Conservation (phyloP, 2,797 vertebrate genomes). For the Eidolon dupreanum region DNA sequence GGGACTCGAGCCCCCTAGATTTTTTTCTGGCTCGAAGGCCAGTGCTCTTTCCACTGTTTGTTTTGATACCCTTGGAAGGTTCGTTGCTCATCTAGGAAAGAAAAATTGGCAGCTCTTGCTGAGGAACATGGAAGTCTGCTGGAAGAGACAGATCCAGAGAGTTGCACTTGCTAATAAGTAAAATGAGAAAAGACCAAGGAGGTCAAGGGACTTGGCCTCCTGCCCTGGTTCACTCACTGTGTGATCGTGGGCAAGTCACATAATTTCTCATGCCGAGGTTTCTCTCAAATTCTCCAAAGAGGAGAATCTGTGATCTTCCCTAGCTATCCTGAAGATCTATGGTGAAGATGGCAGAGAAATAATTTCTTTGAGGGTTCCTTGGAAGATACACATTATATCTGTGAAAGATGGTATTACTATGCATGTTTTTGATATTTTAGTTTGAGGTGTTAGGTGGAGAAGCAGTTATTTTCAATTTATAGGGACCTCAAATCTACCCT, state of each 20-base stretch:
- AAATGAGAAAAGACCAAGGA: neutral
- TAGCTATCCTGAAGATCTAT: neutral
- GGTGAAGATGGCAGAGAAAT: neutral
- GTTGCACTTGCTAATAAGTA: neutral
- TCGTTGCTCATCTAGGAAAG: constrained; percentile 60
- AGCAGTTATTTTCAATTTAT: neutral
- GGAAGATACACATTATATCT: neutral
- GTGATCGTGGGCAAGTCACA: neutral
- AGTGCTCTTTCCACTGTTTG: constrained; percentile 10
- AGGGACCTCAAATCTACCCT: neutral
- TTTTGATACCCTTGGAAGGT: constrained; percentile 51
- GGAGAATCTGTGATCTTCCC: neutral
- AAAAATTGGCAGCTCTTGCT: constrained; percentile 40
- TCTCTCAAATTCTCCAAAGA: neutral
- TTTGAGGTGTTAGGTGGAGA: neutral
- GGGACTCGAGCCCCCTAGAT: neutral
- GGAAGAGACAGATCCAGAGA: neutral
- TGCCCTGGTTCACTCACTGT: neutral
- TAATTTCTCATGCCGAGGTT: neutral
- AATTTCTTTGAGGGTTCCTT: neutral
- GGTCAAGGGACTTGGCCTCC: neutral
- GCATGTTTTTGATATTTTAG: neutral
- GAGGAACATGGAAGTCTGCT: neutral
- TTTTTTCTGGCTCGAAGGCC: constrained; percentile 18
- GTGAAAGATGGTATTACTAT: neutral